Evolutionary conservation across 2,888 invertebrate genomes (phyloP).

Genomic region (Graphium colonna): DNA sequence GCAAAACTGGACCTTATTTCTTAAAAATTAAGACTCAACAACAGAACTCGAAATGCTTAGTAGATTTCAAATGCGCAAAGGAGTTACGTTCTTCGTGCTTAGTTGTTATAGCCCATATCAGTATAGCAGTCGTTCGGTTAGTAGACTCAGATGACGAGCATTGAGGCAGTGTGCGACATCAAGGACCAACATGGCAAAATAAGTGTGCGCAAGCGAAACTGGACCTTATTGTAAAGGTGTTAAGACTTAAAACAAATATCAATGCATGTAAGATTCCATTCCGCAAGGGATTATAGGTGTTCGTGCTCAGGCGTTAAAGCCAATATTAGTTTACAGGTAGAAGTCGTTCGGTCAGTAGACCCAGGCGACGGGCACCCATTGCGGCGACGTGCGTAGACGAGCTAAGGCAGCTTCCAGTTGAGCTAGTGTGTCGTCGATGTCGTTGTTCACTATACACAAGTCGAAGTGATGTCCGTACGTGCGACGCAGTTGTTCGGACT

Average conservation of each 20-base stretch:
- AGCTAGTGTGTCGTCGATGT: conserved; percentile 98
- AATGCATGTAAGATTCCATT: no score
- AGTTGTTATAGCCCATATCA: neutral
- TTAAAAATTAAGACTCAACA: neutral
- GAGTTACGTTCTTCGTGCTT: neutral
- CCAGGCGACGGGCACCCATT: conserved; percentile 99
- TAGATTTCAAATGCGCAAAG: neutral
- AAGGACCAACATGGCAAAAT: no score
- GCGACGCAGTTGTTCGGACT: conserved; percentile 96
- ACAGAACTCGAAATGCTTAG: no score
- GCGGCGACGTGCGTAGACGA: conserved; percentile 93
- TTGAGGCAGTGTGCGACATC: no score
- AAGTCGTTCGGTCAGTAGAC: conserved; percentile 87
- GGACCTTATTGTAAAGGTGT: neutral
- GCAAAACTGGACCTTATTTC: neutral
- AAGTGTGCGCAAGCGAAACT: neutral
- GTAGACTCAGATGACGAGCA: no score
- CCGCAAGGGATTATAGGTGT: neutral
- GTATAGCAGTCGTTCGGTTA: conserved; percentile 27
- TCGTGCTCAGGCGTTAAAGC: neutral
- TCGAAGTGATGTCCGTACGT: conserved; percentile 99
- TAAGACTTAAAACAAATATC: neutral
- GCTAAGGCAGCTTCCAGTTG: conserved; percentile 95
- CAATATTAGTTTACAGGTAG: conserved; percentile 25
- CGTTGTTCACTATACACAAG: conserved; percentile 98